Evolutionary conservation across 2,888 invertebrate species (phyloP), one percentile per base, ranked within the genome.

Genomic region (Silvanus unidentatus): DNA sequence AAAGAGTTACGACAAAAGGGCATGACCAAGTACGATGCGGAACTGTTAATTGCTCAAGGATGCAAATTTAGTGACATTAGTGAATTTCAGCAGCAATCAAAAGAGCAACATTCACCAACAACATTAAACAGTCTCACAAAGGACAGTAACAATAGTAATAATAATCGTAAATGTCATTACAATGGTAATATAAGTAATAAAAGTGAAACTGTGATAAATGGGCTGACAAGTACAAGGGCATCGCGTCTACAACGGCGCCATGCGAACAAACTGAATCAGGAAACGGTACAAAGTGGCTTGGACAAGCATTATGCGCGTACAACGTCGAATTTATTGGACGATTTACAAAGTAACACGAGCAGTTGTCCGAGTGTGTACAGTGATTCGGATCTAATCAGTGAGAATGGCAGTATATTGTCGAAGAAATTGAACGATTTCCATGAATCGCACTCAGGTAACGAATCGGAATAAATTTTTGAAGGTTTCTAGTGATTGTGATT

Each of bases 11-110:
- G 88, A 48, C 86, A 87, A 58, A 88, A 88, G 69, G 90, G 90
- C 4, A 78, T 90, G 64, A 90, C 90, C 10, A 89, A 88, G 65
- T 91, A 91, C 71, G 91, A 91, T 71, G 90, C 90, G 6, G 90
- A 90, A 68, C 76, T 91, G 65, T 74, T 91, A 54, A 88, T 90
- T 69, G 90, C 88, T 30, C 86, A 87, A 65, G 86, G 87, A 27
- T 86, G 85, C 66, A 81, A 76, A 50, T 80, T 86, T 67, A 79
- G 84, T 40, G 85, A 85, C 68, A 78, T 83, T 39, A 75, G 75
- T 14, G 78, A 79, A 52, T 67, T 65, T 54, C 60, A 58, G 39
- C 53, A 37, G 3, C 37, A 37, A 9, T 45, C 47, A 44, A 43
- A 43, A 47, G 39, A 36, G 36, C 46, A 22, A 8, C 22, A 22